Evolutionary conservation across 1,140 invertebrate genomes (phyloP), one percentile per base, ranked within the genome.

Genomic region (Prorops nasuta): DNA sequence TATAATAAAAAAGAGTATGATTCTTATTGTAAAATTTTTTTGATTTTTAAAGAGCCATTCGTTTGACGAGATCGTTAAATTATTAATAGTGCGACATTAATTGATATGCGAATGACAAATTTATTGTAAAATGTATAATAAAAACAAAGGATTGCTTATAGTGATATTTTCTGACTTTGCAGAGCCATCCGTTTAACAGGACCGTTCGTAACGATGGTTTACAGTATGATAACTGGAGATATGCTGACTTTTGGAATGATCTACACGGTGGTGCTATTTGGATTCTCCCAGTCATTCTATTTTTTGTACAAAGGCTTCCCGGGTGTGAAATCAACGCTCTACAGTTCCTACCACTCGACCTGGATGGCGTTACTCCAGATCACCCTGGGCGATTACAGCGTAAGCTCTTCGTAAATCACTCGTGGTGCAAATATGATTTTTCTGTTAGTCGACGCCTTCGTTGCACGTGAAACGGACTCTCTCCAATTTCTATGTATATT

Each of bases 291-390:
- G 78, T 94, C 93, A 2, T 98, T 98, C 76, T 98, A 87, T 78
- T 98, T 98, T 72, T 81, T 99, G 1, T 97, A 96, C 72, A 96
- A 94, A 80, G 92, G 92, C 39, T 92, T 90, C 74, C 90, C 91
- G 1, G 85, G 86, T 49, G 85, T 89, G 17, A 86, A 87, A 69
- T 85, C 81, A 28, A 87, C 92, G 16, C 79, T 91, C 46, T 94
- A 88, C 67, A 83, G 86, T 56, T 90, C 86, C 24, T 98, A 96
- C 72, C 82, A 86, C 1, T 89, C 87, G 42, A 98, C 96, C 1
- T 95, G 97, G 88, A 96, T 98, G 90, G 94, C 94, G 0, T 77
- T 99, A 4, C 97, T 98, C 78, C 93, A 98, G 74, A 98, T 98
- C 67, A 98, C 96, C 12, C 80, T 99, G 10, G 96, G 96, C 40